phyloP scores from a whole-genome alignment of 2,113 vertebrate genomes.

The Marmota flaviventris region DNA sequence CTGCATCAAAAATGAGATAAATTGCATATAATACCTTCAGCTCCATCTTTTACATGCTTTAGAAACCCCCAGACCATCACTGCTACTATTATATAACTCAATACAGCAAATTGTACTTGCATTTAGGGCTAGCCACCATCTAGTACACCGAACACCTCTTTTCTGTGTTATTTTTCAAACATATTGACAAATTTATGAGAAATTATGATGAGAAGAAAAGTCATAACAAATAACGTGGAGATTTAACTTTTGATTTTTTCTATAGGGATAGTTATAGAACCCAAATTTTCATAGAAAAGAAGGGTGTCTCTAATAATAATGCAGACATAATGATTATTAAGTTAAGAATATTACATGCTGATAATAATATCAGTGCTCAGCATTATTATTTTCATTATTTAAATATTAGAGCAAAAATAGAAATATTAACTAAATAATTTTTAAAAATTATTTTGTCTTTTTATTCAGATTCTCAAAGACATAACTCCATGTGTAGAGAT shows the following conservation, averaged over 20 bases:
- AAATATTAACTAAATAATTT: slow-evolving; percentile 9
- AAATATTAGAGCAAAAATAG: not conserved
- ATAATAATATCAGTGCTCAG: not conserved
- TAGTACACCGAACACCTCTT: not conserved
- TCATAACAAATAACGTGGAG: not conserved
- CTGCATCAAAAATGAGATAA: not conserved
- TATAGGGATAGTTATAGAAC: not conserved
- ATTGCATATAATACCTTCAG: not conserved
- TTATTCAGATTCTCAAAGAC: not conserved
- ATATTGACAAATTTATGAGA: not conserved
- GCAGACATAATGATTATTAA: not conserved
- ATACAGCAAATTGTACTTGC: not conserved
- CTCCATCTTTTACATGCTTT: not conserved
- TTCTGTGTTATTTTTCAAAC: not conserved
- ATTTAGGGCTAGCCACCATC: not conserved
- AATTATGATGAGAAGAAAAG: not conserved
- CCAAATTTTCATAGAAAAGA: not conserved
- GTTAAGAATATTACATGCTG: not conserved
- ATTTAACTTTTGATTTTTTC: not conserved
- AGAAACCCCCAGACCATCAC: not conserved
- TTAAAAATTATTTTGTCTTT: slow-evolving; percentile 1
- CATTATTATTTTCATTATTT: not conserved
- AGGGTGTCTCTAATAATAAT: not conserved
- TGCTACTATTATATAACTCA: not conserved
- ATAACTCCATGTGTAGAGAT: not conserved